Evolutionary conservation across 1,140 invertebrate species (phyloP).

Genomic region (Meloidogyne hapla): DNA sequence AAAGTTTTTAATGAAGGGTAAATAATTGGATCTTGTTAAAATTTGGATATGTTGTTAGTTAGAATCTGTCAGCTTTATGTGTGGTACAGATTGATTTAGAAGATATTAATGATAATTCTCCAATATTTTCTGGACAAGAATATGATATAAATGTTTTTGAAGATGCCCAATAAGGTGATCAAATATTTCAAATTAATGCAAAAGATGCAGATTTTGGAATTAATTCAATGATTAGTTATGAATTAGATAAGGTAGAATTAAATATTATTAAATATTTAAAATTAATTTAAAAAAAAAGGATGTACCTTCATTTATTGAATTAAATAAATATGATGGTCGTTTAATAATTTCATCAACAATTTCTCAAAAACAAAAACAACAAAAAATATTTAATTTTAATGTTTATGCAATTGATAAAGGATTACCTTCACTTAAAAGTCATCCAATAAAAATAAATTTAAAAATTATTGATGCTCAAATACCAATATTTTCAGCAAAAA

Average conservation of each 20-base stretch:
- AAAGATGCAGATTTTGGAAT: slow-evolving; percentile 65
- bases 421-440: background rate
- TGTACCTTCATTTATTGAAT: slow-evolving; percentile 42
- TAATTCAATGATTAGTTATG: slow-evolving; percentile 66
- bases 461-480: background rate
- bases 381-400: slow-evolving; percentile 5
- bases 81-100: slow-evolving; percentile 75
- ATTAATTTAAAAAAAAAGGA: no score
- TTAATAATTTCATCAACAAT: slow-evolving; percentile 31
- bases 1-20: background rate
- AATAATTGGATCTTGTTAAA: no score
- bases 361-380: background rate
- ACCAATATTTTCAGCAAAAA: slow-evolving; percentile 8
- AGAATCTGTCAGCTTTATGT: slow-evolving; percentile 44
- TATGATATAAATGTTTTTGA: slow-evolving; percentile 42
- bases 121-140: slow-evolving; percentile 54
- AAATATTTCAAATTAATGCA: slow-evolving; percentile 65
- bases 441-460: background rate
- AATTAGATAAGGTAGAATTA: slow-evolving; percentile 38
- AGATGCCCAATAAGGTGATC: slow-evolving; percentile 61
- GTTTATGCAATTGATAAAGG: slow-evolving; percentile 1
- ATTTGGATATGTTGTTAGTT: no score
- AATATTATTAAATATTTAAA: no score
- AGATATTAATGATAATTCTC: slow-evolving; percentile 87
- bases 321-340: slow-evolving; percentile 57